Evolutionary conservation across 2,113 vertebrate genomes (phyloP), one percentile per base, ranked within the genome.

Genomic region (Archocentrus centrarchus): DNA sequence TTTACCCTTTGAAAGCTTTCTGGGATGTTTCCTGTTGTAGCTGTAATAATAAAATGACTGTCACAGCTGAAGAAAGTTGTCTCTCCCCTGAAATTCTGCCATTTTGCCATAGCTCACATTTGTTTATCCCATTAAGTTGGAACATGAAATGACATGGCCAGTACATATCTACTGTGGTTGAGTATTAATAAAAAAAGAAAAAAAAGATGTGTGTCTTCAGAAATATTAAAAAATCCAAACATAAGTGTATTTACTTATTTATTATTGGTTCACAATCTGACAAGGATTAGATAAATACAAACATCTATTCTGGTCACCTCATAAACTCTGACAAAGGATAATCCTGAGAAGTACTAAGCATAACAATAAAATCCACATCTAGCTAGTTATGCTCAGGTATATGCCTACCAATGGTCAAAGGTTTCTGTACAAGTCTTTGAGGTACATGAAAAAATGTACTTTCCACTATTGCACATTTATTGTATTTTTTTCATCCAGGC

Each of bases 121-220:
- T 11, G 15, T 53, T 68, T 68, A 27, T 50, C 64, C 41, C 30
- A 41, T 30, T 20, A 27, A 53, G 15, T 17, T 7, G 17, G 15
- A 53, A 53, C 6, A 53, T 53, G 17, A 53, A 50, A 3, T 50
- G 14, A 15, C 14, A 50, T 24, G 8, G 9, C 14, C 30, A 39
- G 6, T n/a, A 39, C n/a, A 7, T 1, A 18, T n/a, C 20, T 18
- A n/a, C 18, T n/a, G 37, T 2, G 0, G 2, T 18, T 20, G 47
- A 11, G 11, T 2, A 15, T 2, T 70, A 11, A 70, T 1, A 17
- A 24, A 27, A 70, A 30, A 30, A 18, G 30, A 50, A 70, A 27
- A 27, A 39, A 39, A 8, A 44, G 39, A 11, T 3, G 2, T 6
- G 66, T 70, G 66, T 44, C 44, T 32, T 70, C 14, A 15, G 44